Conservation (phyloP, 2,888 invertebrate species). For the Pasiphila rectangulata region DNA sequence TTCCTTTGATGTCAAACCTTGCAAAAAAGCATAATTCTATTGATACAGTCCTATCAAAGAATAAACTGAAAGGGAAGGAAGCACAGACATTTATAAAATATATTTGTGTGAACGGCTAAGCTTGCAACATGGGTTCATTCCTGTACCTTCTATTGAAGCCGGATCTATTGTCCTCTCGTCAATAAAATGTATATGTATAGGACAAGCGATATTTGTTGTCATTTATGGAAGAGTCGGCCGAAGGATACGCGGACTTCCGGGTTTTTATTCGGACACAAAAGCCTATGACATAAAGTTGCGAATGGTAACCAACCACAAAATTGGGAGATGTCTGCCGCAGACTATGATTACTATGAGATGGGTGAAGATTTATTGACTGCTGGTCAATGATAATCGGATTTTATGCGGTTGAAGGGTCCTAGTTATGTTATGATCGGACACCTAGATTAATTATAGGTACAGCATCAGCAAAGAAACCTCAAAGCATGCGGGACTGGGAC, state of each 20-base stretch:
- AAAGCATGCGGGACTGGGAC: too few relatives aligned
- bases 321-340: constrained; percentile 12
- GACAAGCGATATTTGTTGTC: constrained; percentile 69
- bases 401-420: constrained; percentile 3
- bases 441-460: too few relatives aligned
- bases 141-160: constrained; percentile 43
- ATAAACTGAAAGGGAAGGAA: constrained; percentile 45
- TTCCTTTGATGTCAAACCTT: constrained; percentile 23
- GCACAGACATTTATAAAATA: constrained; percentile 42
- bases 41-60: constrained; percentile 51
- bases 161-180: constrained; percentile 46
- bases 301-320: constrained; percentile 58
- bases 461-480: too few relatives aligned
- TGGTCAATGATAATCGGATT: background rate
- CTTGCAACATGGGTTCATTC: constrained; percentile 42
- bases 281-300: constrained; percentile 47
- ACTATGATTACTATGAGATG: constrained; percentile 3
- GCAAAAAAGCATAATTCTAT: constrained; percentile 42
- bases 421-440: too few relatives aligned
- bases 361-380: constrained; percentile 22
- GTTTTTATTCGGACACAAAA: constrained; percentile 50
- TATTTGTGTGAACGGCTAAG: constrained; percentile 38
- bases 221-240: constrained; percentile 41
- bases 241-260: constrained; percentile 63
- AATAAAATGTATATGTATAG: constrained; percentile 51